phyloP scores from a whole-genome alignment of 2,113 vertebrate genomes.

The Pseudopodoces humilis region DNA sequence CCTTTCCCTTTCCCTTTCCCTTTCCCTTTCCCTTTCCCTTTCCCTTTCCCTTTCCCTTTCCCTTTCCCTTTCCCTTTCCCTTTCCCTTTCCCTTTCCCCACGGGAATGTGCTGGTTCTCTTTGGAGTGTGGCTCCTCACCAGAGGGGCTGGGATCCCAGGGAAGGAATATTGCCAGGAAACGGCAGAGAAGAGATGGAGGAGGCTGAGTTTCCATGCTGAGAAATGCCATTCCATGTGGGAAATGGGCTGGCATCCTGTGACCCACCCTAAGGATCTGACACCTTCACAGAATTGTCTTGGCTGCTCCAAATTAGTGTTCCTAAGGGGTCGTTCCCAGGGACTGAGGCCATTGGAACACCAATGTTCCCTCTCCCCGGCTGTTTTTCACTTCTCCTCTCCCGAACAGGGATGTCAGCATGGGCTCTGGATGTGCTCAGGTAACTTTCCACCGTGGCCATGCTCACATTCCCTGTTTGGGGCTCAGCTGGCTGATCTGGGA shows the following conservation, averaged over 20 bases:
- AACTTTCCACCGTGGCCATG: conserved; percentile 54
- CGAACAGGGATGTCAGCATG: rapidly evolving
- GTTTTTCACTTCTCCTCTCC: neutral
- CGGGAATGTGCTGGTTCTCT: neutral
- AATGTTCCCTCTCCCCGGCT: rapidly evolving
- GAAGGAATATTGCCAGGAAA: neutral
- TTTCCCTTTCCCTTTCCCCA: neutral
- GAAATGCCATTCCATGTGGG: neutral
- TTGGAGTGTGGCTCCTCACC: neutral
- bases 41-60: neutral
- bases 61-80: too few relatives aligned
- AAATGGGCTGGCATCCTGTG: neutral
- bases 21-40: neutral
- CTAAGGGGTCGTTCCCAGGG: neutral
- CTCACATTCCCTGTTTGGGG: conserved; percentile 4
- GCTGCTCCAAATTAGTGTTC: neutral
- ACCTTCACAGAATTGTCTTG: neutral
- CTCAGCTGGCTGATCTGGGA: neutral
- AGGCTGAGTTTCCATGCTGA: neutral
- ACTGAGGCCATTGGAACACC: neutral
- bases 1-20: neutral
- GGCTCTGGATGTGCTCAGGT: neutral
- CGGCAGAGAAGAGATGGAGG: neutral
- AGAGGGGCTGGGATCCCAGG: neutral
- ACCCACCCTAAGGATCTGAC: neutral